Conservation (phyloP, 2,797 vertebrate species). For the Danio aesculapii region DNA sequence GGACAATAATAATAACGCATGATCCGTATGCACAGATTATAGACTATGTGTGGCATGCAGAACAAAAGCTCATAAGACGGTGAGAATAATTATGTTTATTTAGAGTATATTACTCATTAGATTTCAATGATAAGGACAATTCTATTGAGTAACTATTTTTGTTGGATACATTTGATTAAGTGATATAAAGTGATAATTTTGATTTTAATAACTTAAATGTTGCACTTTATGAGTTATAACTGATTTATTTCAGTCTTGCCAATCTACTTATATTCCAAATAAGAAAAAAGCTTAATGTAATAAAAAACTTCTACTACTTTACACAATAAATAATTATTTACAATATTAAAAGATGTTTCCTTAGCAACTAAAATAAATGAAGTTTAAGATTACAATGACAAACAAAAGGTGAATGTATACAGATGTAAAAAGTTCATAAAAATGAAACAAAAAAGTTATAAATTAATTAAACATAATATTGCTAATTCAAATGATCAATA, state of each 20-base stretch:
- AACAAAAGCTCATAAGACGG: background rate
- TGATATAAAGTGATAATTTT: too few species aligned
- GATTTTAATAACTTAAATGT: too few species aligned
- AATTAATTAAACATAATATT: too few species aligned
- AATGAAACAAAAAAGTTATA: too few species aligned
- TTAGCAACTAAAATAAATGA: too few species aligned
- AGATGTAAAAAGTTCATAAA: too few species aligned
- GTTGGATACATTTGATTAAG: too few species aligned
- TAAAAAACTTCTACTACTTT: background rate
- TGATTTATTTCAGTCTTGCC: background rate
- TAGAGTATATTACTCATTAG: background rate
- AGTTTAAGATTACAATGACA: too few species aligned
- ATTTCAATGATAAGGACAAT: background rate
- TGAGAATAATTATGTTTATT: background rate
- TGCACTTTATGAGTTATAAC: too few species aligned
- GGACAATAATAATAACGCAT: slow-evolving; percentile 26
- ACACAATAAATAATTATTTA: background rate
- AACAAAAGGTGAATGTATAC: too few species aligned
- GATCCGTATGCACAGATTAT: background rate
- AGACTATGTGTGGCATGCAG: background rate
- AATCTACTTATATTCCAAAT: background rate
- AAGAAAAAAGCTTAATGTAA: background rate
- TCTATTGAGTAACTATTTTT: too few species aligned
- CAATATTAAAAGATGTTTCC: background rate
- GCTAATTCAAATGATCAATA: too few species aligned